Conservation (phyloP, 2,113 vertebrate species). For the Nycticorax nycticorax region DNA sequence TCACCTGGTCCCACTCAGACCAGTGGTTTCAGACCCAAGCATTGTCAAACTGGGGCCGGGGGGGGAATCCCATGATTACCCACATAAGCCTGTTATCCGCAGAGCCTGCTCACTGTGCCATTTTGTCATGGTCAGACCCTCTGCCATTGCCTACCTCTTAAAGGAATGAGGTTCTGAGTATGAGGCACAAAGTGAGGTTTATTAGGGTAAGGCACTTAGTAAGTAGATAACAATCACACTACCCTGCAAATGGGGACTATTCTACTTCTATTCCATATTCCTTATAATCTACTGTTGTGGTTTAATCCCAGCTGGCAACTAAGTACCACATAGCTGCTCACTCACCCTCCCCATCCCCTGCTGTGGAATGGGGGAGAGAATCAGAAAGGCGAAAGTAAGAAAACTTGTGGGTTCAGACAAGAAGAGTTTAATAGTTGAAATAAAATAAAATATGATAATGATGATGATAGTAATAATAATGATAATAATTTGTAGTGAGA, state of each 20-base stretch:
- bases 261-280: neutral
- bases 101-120: accelerated
- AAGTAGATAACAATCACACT: neutral
- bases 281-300: neutral
- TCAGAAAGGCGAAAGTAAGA: too few relatives aligned
- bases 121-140: neutral
- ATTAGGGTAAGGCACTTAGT: neutral
- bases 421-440: too few relatives aligned
- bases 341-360: too few relatives aligned
- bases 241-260: neutral
- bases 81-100: neutral
- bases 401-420: too few relatives aligned
- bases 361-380: too few relatives aligned
- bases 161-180: neutral
- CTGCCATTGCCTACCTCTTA: neutral
- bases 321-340: too few relatives aligned
- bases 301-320: too few relatives aligned
- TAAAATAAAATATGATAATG: too few relatives aligned
- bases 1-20: neutral
- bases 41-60: accelerated
- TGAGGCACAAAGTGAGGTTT: neutral
- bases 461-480: too few relatives aligned
- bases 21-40: neutral
- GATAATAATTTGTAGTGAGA: too few relatives aligned
- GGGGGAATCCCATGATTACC: too few relatives aligned